A percentile compares a stretch with the other conserved stretches of the same genome.
Evolutionary conservation across 2,797 vertebrate species (phyloP).

Genomic region (Xenopus petersii): DNA sequence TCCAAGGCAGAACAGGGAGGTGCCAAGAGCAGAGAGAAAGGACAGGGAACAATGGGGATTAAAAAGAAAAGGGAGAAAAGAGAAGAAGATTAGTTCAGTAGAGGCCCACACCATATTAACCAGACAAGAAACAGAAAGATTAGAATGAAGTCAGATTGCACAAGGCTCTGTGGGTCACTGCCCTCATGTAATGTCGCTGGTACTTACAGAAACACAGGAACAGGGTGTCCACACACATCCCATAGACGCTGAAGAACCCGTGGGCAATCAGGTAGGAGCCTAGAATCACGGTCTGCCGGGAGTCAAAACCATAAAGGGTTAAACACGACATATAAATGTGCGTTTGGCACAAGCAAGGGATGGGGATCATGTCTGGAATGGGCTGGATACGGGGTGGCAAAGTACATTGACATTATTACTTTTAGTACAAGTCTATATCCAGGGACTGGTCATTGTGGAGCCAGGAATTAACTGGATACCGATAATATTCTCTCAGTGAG

Average conservation of each 20-base stretch:
- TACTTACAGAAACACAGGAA: constrained; percentile 98
- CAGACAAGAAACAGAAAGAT: constrained; percentile 59
- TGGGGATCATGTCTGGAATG: too few species aligned
- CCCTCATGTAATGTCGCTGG: neutral
- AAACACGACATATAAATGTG: too few species aligned
- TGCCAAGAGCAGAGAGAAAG: neutral
- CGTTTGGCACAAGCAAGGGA: too few species aligned
- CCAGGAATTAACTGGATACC: too few species aligned
- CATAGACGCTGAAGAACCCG: constrained; percentile 95
- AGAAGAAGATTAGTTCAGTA: constrained; percentile 34
- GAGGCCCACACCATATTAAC: constrained; percentile 21
- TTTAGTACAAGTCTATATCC: too few species aligned
- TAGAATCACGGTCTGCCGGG: constrained; percentile 76
- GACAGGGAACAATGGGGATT: neutral
- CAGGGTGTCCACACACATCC: constrained; percentile 95
- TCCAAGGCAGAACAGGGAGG: neutral
- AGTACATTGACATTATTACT: too few species aligned
- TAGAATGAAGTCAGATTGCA: constrained; percentile 55
- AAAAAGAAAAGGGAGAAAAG: constrained; percentile 17
- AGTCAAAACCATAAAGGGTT: neutral
- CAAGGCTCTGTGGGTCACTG: neutral
- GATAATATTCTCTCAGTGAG: too few species aligned
- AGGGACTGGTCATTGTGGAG: too few species aligned
- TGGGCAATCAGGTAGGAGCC: constrained; percentile 91
- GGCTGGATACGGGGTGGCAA: too few species aligned